phyloP scores from a whole-genome alignment of 2,888 invertebrate species.

The Zaprionus obscuricornis region DNA sequence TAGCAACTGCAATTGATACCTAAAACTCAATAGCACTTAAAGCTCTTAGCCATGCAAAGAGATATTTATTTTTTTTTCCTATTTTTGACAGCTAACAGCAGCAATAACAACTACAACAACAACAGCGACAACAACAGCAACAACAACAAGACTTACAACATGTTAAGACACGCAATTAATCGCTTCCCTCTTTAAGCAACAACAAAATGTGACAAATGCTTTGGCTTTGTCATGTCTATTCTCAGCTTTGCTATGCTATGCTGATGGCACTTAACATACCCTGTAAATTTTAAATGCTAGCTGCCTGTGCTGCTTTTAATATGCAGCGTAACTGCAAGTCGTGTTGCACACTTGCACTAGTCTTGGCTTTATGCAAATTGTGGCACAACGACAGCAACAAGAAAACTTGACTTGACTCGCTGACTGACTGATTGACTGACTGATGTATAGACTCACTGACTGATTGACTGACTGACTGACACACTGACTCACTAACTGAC shows the following conservation, averaged over 20 bases:
- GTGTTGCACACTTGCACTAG: neutral
- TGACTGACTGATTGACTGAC: conserved; percentile 11
- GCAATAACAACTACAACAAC: neutral
- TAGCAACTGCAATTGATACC: neutral
- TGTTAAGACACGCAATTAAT: conserved; percentile 48
- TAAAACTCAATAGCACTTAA: conserved; percentile 14
- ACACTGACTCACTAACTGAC: conserved; percentile 21
- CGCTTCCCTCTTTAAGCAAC: conserved; percentile 24
- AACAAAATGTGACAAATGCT: conserved; percentile 22
- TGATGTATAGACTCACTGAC: conserved; percentile 15
- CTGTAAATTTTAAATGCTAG: no score
- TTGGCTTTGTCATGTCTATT: conserved; percentile 38
- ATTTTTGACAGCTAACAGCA: conserved; percentile 28
- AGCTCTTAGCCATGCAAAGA: conserved; percentile 12
- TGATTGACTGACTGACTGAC: conserved; percentile 16
- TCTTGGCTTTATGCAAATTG: conserved; percentile 65
- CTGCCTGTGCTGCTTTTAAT: no score
- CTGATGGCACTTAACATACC: conserved; percentile 34
- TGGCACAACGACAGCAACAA: conserved; percentile 26
- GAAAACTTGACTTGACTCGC: conserved; percentile 40
- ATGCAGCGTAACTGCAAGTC: conserved; percentile 21
- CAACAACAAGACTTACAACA: neutral
- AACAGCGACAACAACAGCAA: neutral
- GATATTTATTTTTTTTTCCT: neutral
- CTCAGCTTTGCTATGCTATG: conserved; percentile 27